Conservation (phyloP, 2,113 vertebrate species). For the Oncorhynchus gorbuscha region DNA sequence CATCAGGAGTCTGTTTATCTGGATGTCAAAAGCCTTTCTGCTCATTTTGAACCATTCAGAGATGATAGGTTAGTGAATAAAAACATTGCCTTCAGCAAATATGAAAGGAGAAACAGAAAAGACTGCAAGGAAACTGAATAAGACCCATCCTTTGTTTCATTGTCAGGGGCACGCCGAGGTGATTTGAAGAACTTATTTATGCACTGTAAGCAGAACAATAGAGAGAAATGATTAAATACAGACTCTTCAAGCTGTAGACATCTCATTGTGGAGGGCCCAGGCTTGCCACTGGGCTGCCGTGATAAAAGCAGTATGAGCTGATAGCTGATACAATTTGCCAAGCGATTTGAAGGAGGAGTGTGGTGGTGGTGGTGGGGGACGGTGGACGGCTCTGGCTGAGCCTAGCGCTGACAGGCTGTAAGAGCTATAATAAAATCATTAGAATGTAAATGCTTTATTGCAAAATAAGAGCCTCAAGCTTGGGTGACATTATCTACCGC, state of each 20-base stretch:
- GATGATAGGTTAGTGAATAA: conserved; percentile 83
- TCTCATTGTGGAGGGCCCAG: conserved; percentile 91
- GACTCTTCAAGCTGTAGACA: conserved; percentile 89
- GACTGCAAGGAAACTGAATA: conserved; percentile 88
- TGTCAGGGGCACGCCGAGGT: conserved; percentile 93
- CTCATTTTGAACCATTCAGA: conserved; percentile 80
- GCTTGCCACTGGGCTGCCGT: conserved; percentile 93
- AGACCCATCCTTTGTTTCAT: conserved; percentile 92
- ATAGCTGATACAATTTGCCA: conserved; percentile 99
- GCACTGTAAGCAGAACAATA: conserved; percentile 99
- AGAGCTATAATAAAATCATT: conserved; percentile 99
- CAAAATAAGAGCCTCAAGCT: conserved; percentile 98
- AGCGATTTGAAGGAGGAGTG: conserved; percentile 82
- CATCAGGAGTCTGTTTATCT: conserved; percentile 71
- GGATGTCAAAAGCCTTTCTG: conserved; percentile 76
- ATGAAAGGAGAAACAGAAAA: conserved; percentile 74
- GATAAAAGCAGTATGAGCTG: conserved; percentile 99
- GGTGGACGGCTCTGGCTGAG: conserved; percentile 53
- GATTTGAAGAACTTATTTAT: conserved; percentile 98
- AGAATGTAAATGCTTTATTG: conserved; percentile 99
- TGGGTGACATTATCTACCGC: conserved; percentile 92
- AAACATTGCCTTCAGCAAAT: conserved; percentile 82
- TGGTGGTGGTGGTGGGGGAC: conserved; percentile 56
- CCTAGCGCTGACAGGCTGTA: conserved; percentile 89
- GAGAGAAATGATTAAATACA: conserved; percentile 98